Conservation (phyloP, 2,797 vertebrate species). For the Bradypus variegatus region DNA sequence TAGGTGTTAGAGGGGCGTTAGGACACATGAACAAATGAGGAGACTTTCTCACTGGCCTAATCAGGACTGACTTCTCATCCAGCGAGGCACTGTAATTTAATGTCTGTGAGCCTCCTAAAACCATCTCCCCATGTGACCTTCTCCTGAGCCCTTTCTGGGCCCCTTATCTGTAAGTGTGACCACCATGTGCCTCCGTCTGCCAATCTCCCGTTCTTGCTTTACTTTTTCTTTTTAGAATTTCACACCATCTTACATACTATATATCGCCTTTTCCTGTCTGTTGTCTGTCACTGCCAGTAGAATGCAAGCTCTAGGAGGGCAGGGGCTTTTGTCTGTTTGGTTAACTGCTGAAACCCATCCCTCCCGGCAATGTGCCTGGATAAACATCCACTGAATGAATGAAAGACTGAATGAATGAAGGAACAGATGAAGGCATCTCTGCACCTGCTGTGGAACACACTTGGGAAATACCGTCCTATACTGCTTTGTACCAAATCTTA, state of each 20-base stretch:
- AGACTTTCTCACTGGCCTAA: background rate
- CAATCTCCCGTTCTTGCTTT: background rate
- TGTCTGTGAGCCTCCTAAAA: background rate
- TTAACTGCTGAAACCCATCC: background rate
- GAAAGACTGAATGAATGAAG: too few species aligned
- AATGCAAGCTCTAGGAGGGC: rapidly evolving
- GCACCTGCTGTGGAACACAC: background rate
- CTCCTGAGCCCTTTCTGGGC: background rate
- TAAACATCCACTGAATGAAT: background rate
- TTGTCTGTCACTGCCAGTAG: background rate
- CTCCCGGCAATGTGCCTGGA: background rate
- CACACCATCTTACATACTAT: background rate
- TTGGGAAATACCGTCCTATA: background rate
- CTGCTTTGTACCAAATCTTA: background rate
- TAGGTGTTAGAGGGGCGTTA: background rate
- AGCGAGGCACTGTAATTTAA: background rate
- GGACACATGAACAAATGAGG: background rate
- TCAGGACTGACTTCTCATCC: too few species aligned
- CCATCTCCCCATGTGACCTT: background rate
- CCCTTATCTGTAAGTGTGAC: background rate
- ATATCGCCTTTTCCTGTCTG: background rate
- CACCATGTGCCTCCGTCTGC: background rate
- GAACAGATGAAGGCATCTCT: background rate
- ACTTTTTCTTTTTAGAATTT: background rate
- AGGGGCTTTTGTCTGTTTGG: rapidly evolving